Conservation (phyloP, 1,140 invertebrate species). For the Bombus ignitus region DNA sequence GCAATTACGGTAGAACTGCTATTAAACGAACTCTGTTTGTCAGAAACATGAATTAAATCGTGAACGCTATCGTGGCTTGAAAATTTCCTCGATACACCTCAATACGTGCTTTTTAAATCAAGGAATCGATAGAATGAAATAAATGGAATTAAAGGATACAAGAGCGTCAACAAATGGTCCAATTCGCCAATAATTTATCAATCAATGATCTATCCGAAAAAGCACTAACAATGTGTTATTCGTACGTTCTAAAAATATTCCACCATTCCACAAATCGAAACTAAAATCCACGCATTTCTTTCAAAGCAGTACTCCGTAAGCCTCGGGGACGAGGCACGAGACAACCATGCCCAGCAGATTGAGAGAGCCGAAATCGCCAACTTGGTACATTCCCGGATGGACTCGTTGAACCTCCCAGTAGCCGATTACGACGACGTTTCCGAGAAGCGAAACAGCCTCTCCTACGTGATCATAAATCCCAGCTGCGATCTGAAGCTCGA, state of each 20-base stretch:
- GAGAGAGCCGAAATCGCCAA: slow-evolving; percentile 97
- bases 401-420: slow-evolving; percentile 93
- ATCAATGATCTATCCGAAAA: background rate
- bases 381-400: slow-evolving; percentile 96
- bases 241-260: background rate
- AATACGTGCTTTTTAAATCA: too few relatives aligned
- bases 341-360: slow-evolving; percentile 94
- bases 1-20: too few relatives aligned
- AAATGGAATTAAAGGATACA: too few relatives aligned
- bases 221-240: background rate
- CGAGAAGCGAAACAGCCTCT: slow-evolving; percentile 95
- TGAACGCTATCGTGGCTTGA: too few relatives aligned
- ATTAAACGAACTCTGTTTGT: too few relatives aligned
- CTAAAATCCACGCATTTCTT: background rate
- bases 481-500: slow-evolving; percentile 98
- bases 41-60: too few relatives aligned
- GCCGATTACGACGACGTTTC: slow-evolving; percentile 96
- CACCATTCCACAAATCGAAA: background rate
- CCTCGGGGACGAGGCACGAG: slow-evolving; percentile 91
- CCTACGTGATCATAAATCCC: slow-evolving; percentile 99
- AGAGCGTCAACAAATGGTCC: background rate
- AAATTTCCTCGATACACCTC: too few relatives aligned
- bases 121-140: too few relatives aligned
- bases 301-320: slow-evolving; percentile 90
- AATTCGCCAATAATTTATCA: slow-evolving; percentile 7